phyloP scores from a whole-genome alignment of 2,888 invertebrate genomes.

The Melanostoma mellinum region DNA sequence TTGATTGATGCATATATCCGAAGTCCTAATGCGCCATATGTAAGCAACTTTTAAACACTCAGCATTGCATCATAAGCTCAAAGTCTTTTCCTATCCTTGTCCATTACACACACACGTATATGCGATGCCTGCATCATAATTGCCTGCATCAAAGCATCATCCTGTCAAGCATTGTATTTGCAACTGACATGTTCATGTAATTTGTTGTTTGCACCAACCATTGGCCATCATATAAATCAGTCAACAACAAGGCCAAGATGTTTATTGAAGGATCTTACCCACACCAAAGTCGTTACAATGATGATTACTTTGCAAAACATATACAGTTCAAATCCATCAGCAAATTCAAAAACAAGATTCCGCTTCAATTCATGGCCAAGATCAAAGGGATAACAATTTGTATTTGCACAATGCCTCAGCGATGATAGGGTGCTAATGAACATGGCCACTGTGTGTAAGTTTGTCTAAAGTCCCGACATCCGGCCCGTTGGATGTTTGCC shows the following conservation, averaged over 20 bases:
- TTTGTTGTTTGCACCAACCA: constrained; percentile 41
- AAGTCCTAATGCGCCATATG: neutral
- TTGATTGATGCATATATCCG: neutral
- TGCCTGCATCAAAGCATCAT: constrained; percentile 37
- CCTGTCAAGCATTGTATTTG: constrained; percentile 25
- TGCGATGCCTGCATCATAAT: constrained; percentile 32
- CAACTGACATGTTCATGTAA: constrained; percentile 51
- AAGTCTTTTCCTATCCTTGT: constrained; percentile 13
- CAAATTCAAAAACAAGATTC: constrained; percentile 1
- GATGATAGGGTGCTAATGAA: constrained; percentile 70
- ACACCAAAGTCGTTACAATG: constrained; percentile 3
- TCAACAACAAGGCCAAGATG: constrained; percentile 51
- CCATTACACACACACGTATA: constrained; percentile 30
- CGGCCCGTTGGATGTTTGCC: constrained; percentile 57
- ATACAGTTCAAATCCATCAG: constrained; percentile 13
- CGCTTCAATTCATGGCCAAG: constrained; percentile 56
- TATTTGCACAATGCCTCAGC: constrained; percentile 22
- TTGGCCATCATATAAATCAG: constrained; percentile 65
- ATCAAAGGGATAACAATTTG: constrained; percentile 70
- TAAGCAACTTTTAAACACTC: constrained; percentile 17
- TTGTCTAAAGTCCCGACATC: constrained; percentile 57
- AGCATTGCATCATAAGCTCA: constrained; percentile 31
- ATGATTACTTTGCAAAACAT: constrained; percentile 12
- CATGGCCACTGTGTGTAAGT: constrained; percentile 63
- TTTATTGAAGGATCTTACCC: constrained; percentile 43